phyloP scores from a whole-genome alignment of 2,888 invertebrate genomes.

The Atethmia centrago region DNA sequence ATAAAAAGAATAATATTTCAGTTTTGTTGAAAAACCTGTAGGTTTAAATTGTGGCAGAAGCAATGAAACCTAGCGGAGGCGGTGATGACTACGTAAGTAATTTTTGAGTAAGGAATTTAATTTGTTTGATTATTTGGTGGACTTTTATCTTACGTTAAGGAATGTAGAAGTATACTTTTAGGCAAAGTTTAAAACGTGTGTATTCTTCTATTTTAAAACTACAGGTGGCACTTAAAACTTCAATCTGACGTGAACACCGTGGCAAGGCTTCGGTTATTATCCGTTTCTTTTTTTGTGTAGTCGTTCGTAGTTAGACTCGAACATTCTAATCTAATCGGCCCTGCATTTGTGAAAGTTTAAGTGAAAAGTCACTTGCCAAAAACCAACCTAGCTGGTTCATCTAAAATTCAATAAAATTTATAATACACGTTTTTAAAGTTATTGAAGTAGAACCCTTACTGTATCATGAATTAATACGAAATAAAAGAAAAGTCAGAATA shows the following conservation, averaged over 20 bases:
- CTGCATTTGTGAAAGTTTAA: neutral
- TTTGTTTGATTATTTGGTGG: neutral
- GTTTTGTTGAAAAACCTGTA: conserved; percentile 2
- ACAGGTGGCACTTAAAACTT: neutral
- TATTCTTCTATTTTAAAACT: neutral
- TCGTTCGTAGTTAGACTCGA: neutral
- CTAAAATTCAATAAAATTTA: too few species aligned
- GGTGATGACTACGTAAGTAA: conserved; percentile 86
- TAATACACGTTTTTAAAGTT: too few species aligned
- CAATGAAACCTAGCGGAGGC: conserved; percentile 85
- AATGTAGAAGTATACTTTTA: neutral
- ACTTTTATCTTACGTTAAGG: neutral
- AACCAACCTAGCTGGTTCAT: neutral
- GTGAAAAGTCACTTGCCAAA: neutral
- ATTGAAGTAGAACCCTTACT: too few species aligned
- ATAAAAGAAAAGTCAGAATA: too few species aligned
- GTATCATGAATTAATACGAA: too few species aligned
- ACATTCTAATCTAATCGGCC: conserved; percentile 4
- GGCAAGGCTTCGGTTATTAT: conserved; percentile 29
- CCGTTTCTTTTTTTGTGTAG: conserved; percentile 13
- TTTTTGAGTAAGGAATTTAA: conserved; percentile 10
- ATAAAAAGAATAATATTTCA: neutral
- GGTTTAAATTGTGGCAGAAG: conserved; percentile 45
- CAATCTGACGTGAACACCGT: conserved; percentile 29
- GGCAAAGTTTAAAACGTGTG: neutral